Evolutionary conservation across 2,113 vertebrate species (phyloP).

Genomic region (Cinclus cinclus): DNA sequence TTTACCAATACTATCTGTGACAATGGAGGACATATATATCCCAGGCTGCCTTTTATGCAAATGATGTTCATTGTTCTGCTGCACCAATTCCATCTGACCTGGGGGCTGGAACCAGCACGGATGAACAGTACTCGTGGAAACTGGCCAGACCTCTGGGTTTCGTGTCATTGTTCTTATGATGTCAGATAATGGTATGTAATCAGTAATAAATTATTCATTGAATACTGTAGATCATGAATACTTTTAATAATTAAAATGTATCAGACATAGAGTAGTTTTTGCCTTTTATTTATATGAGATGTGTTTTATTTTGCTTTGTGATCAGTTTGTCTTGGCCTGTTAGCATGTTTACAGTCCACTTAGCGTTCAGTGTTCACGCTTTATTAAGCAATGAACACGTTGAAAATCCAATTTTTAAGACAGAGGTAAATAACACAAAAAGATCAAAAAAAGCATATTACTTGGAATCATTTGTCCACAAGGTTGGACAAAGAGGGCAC

Average conservation of each 20-base stretch:
- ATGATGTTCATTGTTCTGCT: neutral
- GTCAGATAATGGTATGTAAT: neutral
- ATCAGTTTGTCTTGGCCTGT: neutral
- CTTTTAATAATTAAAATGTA: neutral
- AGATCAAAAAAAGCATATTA: neutral
- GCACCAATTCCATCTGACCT: neutral
- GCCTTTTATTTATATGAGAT: neutral
- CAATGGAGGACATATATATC: neutral
- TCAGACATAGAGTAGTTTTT: neutral
- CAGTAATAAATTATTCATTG: neutral
- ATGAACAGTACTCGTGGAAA: rapidly evolving
- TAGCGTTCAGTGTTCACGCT: neutral
- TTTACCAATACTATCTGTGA: neutral
- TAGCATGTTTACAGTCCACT: neutral
- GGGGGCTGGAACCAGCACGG: rapidly evolving
- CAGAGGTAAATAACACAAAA: neutral
- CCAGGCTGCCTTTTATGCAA: neutral
- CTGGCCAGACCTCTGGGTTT: neutral
- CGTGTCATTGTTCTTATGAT: neutral
- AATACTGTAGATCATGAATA: neutral
- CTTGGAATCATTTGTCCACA: neutral
- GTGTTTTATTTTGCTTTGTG: neutral
- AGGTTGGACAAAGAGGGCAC: neutral
- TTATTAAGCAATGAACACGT: neutral
- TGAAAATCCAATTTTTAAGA: neutral